Conservation (phyloP, 2,888 invertebrate genomes). For the Hydrotaea cyrtoneurina region DNA sequence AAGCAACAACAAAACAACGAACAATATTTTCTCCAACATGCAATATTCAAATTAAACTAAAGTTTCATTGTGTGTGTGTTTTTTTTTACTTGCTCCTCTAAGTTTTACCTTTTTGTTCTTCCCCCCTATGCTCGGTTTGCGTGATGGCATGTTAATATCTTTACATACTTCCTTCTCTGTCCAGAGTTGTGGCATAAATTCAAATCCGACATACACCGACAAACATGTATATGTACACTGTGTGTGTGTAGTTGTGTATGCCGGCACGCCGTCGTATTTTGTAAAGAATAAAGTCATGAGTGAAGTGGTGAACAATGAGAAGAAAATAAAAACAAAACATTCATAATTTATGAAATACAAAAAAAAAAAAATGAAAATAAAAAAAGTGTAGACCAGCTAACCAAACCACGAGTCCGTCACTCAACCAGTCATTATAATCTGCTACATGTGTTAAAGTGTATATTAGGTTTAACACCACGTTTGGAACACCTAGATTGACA, state of each 20-base stretch:
- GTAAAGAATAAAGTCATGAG: too few species aligned
- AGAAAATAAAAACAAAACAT: too few species aligned
- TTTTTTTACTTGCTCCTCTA: background rate
- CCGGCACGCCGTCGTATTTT: too few species aligned
- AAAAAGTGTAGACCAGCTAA: background rate
- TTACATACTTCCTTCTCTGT: conserved; percentile 14
- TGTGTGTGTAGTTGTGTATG: background rate
- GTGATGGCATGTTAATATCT: conserved; percentile 51
- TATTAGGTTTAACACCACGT: background rate
- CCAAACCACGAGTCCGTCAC: background rate
- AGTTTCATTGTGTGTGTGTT: conserved; percentile 19
- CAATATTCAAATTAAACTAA: conserved; percentile 64
- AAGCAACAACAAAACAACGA: conserved; percentile 9
- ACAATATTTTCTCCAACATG: conserved; percentile 56
- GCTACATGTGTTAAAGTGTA: too few species aligned
- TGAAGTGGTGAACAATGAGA: too few species aligned
- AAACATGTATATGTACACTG: background rate
- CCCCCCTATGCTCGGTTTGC: conserved; percentile 34
- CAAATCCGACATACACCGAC: background rate
- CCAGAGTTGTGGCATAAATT: conserved; percentile 3
- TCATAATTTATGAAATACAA: too few species aligned
- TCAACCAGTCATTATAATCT: background rate
- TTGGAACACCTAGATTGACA: too few species aligned
- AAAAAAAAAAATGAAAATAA: too few species aligned
- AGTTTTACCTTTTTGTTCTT: background rate